Percentiles rank a stretch among this genome's conserved stretches.
These are phyloP conservation scores for Pelobates fuscus DNA, from an alignment of 2,113 vertebrate species.

Conservation along the genomic window DNA sequence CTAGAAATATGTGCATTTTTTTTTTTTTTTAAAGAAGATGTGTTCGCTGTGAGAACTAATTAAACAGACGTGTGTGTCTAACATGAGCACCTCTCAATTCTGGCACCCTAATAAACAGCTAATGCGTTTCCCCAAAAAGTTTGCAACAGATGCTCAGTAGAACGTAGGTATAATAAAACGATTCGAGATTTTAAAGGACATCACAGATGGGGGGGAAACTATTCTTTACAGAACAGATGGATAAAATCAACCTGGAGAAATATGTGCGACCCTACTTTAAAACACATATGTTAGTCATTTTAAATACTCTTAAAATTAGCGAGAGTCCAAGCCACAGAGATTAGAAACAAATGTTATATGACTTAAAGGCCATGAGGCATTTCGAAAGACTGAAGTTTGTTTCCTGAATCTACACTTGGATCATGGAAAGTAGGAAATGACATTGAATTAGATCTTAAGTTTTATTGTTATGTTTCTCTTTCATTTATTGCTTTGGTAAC, in stretches of 20 bases:
- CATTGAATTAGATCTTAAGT: constrained; percentile 14
- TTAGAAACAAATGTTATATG: constrained; percentile 45
- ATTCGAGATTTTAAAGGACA: constrained; percentile 25
- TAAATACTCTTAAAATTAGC: constrained; percentile 46
- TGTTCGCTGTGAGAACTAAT: no score
- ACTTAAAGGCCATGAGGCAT: constrained; percentile 46
- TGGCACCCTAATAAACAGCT: no score
- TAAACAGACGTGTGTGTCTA: no score
- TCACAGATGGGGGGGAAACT: constrained; percentile 17
- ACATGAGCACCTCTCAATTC: no score
- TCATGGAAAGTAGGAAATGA: constrained; percentile 13
- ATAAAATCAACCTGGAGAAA: constrained; percentile 25
- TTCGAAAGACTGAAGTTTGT: constrained; percentile 26
- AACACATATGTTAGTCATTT: constrained; percentile 45
- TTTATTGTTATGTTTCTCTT: constrained; percentile 15
- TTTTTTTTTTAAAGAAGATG: no score
- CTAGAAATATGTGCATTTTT: no score
- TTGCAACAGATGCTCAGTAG: neutral
- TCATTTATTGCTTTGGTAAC: constrained; percentile 26
- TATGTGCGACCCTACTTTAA: constrained; percentile 30
- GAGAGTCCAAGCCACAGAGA: constrained; percentile 25
- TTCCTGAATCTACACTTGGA: constrained; percentile 31
- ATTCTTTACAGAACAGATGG: constrained; percentile 35
- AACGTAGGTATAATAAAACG: constrained; percentile 6
- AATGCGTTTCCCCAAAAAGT: neutral